Evolutionary conservation across 2,797 vertebrate genomes (phyloP), one percentile per base, ranked within the genome.

Genomic region (Ciconia nigra): DNA sequence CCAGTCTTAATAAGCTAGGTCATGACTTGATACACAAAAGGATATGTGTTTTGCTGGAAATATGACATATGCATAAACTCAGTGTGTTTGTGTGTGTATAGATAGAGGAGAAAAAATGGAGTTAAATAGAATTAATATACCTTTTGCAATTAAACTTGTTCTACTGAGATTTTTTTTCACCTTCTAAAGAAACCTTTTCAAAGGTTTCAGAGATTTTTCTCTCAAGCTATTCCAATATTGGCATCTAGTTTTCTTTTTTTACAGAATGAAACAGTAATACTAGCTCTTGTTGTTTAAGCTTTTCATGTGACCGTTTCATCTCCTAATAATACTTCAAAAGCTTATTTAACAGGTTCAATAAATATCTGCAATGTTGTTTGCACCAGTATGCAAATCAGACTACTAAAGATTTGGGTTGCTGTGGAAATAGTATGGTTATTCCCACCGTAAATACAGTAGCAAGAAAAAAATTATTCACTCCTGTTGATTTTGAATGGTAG

Each of bases 321-420:
- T 85, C 42, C 33, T 93, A 83, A 89, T 82, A 90, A 79, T 54
- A 85, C 57, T 87, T 93, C 84, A 89, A 94, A 93, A 91, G 46
- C 76, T 93, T 77, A 42, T 90, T 84, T 89, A 87, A 71, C 13
- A 74, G 15, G 31, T 76, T 93, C 84, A 89, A 37, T 81, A 89
- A 83, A 37, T 42, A 59, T 55, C 28, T 65, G 15, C 65, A 73
- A 42, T 80, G 59, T 52, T 52, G 24, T 92, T 94, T 94, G 63
- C 33, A 90, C 29, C 83, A 31, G 24, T 87, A 85, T 83, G 59
- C 42, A 94, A 92, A 96, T 90, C 29, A 77, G 71, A n/a, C 22
- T 89, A 24, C 29, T 73, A 70, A 90, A 87, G 18, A 6, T 16
- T 73, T 73, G 19, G 26, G 37, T 21, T 94, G 18, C 17, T 65